phyloP scores from a whole-genome alignment of 1,140 invertebrate species.

The Zaprionus inermis region DNA sequence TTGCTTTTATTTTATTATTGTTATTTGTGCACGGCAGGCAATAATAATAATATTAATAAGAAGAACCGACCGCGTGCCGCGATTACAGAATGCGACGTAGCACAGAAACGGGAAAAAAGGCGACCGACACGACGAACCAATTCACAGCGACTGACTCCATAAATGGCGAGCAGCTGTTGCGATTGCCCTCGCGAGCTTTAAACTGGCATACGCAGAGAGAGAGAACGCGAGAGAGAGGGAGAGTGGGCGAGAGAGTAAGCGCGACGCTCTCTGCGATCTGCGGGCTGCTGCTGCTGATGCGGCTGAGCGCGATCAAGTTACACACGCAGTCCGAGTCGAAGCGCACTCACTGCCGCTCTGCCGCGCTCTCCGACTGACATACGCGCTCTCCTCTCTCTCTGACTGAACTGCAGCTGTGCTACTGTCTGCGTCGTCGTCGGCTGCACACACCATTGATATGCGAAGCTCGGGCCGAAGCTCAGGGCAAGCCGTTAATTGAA shows the following conservation, averaged over 20 bases:
- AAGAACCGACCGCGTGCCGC: neutral
- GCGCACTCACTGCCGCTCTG: neutral
- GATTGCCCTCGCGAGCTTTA: conserved; percentile 44
- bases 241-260: neutral
- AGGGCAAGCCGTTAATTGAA: conserved; percentile 68
- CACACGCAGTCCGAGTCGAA: conserved; percentile 25
- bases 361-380: conserved; percentile 17
- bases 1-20: conserved; percentile 37
- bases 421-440: conserved; percentile 17
- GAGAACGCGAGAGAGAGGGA: neutral
- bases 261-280: conserved; percentile 15
- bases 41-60: conserved; percentile 5
- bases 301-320: conserved; percentile 68
- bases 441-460: conserved; percentile 36
- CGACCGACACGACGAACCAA: conserved; percentile 65
- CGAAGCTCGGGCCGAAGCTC: conserved; percentile 47
- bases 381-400: conserved; percentile 18
- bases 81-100: conserved; percentile 30
- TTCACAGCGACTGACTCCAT: conserved; percentile 73
- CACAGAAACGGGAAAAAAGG: neutral
- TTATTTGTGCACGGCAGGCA: conserved; percentile 28
- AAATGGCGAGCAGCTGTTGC: conserved; percentile 79
- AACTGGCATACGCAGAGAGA: conserved; percentile 12
- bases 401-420: conserved; percentile 22
- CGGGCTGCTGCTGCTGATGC: neutral